Conservation (phyloP, 2,113 vertebrate species). For the Xiphorhynchus elegans region DNA sequence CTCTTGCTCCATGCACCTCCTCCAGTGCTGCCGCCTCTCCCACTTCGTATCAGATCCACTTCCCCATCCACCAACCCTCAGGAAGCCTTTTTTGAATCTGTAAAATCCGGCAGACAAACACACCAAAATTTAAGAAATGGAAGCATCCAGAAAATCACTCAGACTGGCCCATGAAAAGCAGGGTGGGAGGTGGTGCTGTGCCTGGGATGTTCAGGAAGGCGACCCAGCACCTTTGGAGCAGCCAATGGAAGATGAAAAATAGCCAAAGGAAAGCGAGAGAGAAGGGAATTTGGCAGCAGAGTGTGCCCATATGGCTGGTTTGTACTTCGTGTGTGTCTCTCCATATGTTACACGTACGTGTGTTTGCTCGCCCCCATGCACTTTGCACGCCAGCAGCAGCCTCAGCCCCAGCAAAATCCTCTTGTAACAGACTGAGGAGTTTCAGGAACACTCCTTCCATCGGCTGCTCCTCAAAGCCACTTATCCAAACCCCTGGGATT, state of each 20-base stretch:
- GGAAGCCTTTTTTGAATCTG: neutral
- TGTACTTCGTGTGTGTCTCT: neutral
- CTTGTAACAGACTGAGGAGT: neutral
- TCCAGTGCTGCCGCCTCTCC: neutral
- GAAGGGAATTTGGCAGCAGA: neutral
- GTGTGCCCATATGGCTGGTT: neutral
- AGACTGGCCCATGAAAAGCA: neutral
- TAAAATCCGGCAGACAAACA: neutral
- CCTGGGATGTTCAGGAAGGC: neutral
- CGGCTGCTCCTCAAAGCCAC: accelerated
- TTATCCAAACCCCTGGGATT: neutral
- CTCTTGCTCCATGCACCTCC: accelerated
- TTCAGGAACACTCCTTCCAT: neutral
- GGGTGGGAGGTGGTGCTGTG: neutral
- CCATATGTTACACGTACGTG: neutral
- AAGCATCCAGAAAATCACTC: neutral
- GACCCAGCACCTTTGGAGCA: neutral
- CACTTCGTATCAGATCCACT: accelerated
- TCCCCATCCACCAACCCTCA: accelerated
- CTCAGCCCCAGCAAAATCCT: neutral
- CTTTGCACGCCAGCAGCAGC: neutral
- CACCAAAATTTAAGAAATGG: neutral
- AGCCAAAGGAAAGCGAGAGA: neutral
- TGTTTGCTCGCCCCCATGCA: neutral
- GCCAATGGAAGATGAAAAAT: neutral